These are phyloP conservation scores for Dendrolimus houi DNA, from an alignment of 2,888 invertebrate genomes.

Conservation along the genomic window DNA sequence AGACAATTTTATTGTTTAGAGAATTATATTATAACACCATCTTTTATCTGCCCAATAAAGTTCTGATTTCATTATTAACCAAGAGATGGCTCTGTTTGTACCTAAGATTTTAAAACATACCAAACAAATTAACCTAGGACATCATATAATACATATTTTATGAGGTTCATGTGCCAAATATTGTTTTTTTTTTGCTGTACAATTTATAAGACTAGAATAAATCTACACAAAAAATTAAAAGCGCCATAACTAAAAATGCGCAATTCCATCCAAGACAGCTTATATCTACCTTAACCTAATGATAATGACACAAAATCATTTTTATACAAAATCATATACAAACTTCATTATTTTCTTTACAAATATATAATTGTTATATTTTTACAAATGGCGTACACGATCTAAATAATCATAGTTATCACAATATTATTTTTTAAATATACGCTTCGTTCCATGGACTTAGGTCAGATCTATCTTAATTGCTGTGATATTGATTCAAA, in stretches of 20 bases:
- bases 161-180: too few relatives aligned
- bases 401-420: constrained; percentile 49
- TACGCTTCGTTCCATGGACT: not conserved
- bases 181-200: too few relatives aligned
- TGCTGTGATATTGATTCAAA: too few relatives aligned
- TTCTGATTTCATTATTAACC: too few relatives aligned
- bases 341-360: constrained; percentile 11
- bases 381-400: constrained; percentile 40
- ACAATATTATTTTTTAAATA: constrained; percentile 20
- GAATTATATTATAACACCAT: too few relatives aligned
- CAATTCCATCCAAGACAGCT: constrained; percentile 3
- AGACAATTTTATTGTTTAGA: too few relatives aligned
- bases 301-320: constrained; percentile 39
- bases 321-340: constrained; percentile 21
- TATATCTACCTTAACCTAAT: constrained; percentile 12
- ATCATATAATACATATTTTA: too few relatives aligned
- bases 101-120: too few relatives aligned
- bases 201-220: constrained; percentile 33
- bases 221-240: constrained; percentile 21
- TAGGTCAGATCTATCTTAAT: not conserved
- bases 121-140: too few relatives aligned
- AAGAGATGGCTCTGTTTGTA: too few relatives aligned
- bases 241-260: constrained; percentile 14
- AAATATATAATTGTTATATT: constrained; percentile 21
- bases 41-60: too few relatives aligned